These are phyloP conservation scores for Halichoerus grypus DNA, from an alignment of 2,113 vertebrate genomes.

Conservation along the genomic window DNA sequence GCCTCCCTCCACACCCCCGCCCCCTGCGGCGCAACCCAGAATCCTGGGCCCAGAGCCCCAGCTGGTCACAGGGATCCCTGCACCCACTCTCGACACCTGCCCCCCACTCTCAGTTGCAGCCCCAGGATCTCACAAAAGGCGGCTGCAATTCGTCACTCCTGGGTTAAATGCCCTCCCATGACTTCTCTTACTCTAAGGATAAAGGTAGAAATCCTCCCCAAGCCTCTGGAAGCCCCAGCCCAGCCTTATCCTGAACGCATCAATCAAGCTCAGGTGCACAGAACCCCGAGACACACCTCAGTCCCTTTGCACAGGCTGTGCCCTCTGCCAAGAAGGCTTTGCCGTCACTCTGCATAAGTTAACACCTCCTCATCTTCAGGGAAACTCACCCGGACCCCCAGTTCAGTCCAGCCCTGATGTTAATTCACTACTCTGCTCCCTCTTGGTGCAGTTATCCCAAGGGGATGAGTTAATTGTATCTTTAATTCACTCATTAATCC, in stretches of 20 bases:
- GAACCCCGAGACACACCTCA: too few species aligned
- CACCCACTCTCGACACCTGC: neutral
- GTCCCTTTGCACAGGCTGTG: neutral
- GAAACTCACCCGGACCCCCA: neutral
- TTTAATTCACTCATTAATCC: neutral
- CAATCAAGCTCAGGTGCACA: neutral
- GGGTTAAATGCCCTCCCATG: neutral
- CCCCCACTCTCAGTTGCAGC: neutral
- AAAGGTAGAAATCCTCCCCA: neutral
- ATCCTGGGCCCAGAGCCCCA: neutral
- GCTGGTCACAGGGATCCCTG: neutral
- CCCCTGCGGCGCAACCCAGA: fast-evolving
- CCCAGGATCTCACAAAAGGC: neutral
- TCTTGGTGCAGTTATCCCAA: too few species aligned
- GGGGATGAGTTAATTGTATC: too few species aligned
- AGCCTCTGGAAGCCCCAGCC: fast-evolving
- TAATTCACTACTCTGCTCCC: neutral
- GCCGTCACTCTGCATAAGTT: neutral
- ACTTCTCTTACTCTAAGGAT: neutral
- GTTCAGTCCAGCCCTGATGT: fast-evolving
- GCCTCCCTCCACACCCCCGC: neutral
- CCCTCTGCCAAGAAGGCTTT: neutral
- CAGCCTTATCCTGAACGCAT: neutral
- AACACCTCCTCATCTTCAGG: neutral
- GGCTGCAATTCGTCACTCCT: neutral